Base-by-base conservation (phyloP, 2,888 invertebrate species). In the Eucriotettix oculatus region DNA sequence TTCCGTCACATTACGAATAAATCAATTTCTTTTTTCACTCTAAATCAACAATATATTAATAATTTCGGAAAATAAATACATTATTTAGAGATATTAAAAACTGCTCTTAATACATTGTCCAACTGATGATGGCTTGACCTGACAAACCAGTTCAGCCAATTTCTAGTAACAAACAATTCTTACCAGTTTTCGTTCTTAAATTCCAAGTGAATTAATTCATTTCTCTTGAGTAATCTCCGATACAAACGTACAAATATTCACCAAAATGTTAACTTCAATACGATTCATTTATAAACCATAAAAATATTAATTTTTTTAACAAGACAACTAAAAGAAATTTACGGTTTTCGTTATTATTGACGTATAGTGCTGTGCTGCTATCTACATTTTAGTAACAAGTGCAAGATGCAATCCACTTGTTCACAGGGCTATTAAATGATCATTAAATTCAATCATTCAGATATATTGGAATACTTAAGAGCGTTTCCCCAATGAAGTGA, bases 331-430 rank as follows among this genome's bases (percentile, higher is more conserved):
- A n/a, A 55, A 55, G 41, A 55, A 42, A 55, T 54, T 53, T 56
- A 57, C 42, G 43, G 43, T 54, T 56, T 61, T 55, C 44, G 58
- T 62, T 62, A 60, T 63, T 63, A 63, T 63, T 63, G 63, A 63
- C 61, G 63, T 59, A 59, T 59, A 42, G 60, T 60, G 56, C 43
- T 44, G 60, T 63, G 61, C 63, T 61, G 61, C 61, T 52, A 59
- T 55, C 63, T 63, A 48, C 48, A 48, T 48, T 12, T 48, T 48
- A 48, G 14, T 48, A 48, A 48, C 48, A 29, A 29, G 29, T 29
- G 29, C 29, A 29, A 29, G 29, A 29, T 29, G 29, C 29, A 29
- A 29, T 29, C 29, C 29, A 29, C 29, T 29, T 29, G 29, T 29
- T 29, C 29, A 29, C 29, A 29, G 29, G 29, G 3, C 29, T 29